A percentile compares a stretch with the other conserved stretches of the same genome.
These are phyloP conservation scores for Betta splendens DNA, from an alignment of 2,797 vertebrate genomes.

Conservation along the genomic window DNA sequence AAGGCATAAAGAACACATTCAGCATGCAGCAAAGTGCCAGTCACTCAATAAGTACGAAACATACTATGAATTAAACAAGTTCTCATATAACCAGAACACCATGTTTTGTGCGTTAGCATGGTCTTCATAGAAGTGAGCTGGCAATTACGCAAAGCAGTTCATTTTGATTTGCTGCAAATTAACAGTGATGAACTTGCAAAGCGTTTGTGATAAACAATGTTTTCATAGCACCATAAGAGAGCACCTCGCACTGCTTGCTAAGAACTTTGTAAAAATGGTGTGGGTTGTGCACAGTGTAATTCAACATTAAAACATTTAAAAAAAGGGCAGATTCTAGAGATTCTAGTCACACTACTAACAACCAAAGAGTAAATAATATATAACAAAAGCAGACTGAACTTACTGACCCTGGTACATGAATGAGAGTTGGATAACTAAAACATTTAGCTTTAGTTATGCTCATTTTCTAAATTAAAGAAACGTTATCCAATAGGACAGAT, in stretches of 20 bases:
- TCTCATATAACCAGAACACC: slow-evolving; percentile 22
- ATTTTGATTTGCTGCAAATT: slow-evolving; percentile 36
- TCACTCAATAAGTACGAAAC: slow-evolving; percentile 54
- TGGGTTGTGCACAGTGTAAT: slow-evolving; percentile 16
- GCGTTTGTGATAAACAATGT: slow-evolving; percentile 71
- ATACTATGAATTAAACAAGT: slow-evolving; percentile 44
- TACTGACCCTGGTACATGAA: neutral
- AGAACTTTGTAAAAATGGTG: slow-evolving; percentile 26
- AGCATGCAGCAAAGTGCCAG: slow-evolving; percentile 70
- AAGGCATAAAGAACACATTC: slow-evolving; percentile 81
- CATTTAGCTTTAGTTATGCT: too few relatives aligned
- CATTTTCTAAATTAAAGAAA: neutral
- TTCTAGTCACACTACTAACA: slow-evolving; percentile 10
- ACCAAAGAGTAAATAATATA: neutral
- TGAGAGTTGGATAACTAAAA: too few relatives aligned
- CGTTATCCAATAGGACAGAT: neutral
- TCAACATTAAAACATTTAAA: slow-evolving; percentile 10
- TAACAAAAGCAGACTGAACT: neutral
- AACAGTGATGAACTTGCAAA: slow-evolving; percentile 36
- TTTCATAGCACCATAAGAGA: slow-evolving; percentile 83
- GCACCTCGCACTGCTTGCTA: slow-evolving; percentile 80
- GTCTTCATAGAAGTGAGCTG: slow-evolving; percentile 49
- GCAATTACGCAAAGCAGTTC: slow-evolving; percentile 61
- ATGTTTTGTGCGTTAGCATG: slow-evolving; percentile 24
- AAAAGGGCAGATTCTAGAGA: too few relatives aligned